A percentile compares a stretch with the other conserved stretches of the same genome.
phyloP scores from a whole-genome alignment of 2,113 vertebrate genomes.

The Tragelaphus buxtoni region DNA sequence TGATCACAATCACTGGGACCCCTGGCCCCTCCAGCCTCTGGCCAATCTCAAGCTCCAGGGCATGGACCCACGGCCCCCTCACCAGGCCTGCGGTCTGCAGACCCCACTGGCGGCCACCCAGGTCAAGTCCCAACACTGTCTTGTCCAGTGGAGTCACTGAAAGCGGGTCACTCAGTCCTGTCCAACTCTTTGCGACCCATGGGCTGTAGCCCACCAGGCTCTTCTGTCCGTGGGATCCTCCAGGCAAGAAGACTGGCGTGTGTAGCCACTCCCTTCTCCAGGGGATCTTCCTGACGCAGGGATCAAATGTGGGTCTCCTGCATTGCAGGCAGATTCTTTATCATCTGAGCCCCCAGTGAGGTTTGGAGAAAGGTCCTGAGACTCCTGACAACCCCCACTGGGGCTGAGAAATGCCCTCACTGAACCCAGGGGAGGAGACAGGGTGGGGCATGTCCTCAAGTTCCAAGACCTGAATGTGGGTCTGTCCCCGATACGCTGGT shows the following conservation, averaged over 20 bases:
- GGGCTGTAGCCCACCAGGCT: not conserved
- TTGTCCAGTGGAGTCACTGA: not conserved
- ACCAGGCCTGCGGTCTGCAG: too few relatives aligned
- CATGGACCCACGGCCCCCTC: rapidly evolving
- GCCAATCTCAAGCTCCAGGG: not conserved
- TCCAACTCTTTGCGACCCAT: rapidly evolving
- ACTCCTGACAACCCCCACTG: too few relatives aligned
- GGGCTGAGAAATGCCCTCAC: not conserved
- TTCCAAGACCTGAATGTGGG: not conserved
- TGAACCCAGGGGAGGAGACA: not conserved
- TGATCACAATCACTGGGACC: rapidly evolving
- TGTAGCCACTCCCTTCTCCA: not conserved
- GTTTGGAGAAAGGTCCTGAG: not conserved
- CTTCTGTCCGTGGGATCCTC: not conserved
- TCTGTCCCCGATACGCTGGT: not conserved
- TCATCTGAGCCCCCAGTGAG: not conserved
- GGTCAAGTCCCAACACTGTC: not conserved
- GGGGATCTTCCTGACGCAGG: not conserved
- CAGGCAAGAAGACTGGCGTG: not conserved
- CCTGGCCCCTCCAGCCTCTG: not conserved
- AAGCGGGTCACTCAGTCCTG: not conserved
- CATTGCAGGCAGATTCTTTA: not conserved
- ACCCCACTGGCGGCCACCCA: rapidly evolving
- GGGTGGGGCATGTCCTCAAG: not conserved
- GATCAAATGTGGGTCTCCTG: not conserved